These are phyloP conservation scores for Rhabdomys dilectus DNA, from an alignment of 2,113 vertebrate species.

Conservation along the genomic window DNA sequence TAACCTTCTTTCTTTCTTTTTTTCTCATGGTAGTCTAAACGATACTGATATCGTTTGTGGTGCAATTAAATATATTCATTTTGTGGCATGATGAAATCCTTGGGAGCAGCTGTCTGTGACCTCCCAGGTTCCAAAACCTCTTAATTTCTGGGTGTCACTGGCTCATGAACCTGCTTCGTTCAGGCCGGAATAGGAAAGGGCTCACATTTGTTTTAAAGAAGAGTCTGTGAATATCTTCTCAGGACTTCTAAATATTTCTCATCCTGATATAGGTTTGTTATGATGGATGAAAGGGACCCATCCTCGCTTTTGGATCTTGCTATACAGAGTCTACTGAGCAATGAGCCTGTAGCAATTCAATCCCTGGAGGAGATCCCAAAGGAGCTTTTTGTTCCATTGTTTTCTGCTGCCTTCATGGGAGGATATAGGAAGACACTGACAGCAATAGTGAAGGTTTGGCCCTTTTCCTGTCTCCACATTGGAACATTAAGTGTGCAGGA, in stretches of 20 bases:
- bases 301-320: conserved; percentile 38
- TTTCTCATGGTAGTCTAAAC: too few species aligned
- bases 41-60: too few species aligned
- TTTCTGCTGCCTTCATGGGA: conserved; percentile 41
- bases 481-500: conserved; percentile 5
- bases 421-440: conserved; percentile 25
- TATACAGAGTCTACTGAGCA: conserved; percentile 38
- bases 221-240: background rate
- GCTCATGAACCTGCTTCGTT: too few species aligned
- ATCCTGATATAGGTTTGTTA: conserved; percentile 25
- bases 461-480: conserved; percentile 60
- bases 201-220: background rate
- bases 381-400: conserved; percentile 51
- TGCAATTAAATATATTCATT: too few species aligned
- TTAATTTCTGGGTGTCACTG: too few species aligned
- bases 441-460: conserved; percentile 58
- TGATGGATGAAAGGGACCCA: conserved; percentile 25
- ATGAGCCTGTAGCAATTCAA: conserved; percentile 22
- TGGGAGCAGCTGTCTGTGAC: too few species aligned
- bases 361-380: conserved; percentile 45
- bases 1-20: too few species aligned
- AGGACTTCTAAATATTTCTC: background rate
- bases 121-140: too few species aligned
- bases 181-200: too few species aligned
- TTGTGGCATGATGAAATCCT: too few species aligned